A percentile compares a stretch with the other conserved stretches of the same genome.
phyloP scores from a whole-genome alignment of 2,797 vertebrate species.

The Tragelaphus oryx region DNA sequence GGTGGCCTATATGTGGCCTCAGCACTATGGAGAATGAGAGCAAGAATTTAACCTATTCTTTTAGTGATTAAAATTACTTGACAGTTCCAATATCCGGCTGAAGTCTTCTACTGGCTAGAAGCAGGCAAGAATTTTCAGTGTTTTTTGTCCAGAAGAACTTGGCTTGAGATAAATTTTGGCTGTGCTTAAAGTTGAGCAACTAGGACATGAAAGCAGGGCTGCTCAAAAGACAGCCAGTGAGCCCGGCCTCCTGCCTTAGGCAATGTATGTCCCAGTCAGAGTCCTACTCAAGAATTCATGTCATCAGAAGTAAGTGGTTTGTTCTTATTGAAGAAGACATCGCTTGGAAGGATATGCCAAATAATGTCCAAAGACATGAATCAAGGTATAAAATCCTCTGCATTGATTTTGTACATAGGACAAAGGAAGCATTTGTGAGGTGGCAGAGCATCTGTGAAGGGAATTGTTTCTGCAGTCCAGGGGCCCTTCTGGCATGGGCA shows the following conservation, averaged over 20 bases:
- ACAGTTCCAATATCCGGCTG: conserved; percentile 48
- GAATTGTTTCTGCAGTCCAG: conserved; percentile 22
- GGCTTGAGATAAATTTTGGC: conserved; percentile 63
- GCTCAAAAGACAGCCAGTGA: conserved; percentile 35
- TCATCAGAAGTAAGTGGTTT: conserved; percentile 59
- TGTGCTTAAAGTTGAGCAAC: conserved; percentile 54
- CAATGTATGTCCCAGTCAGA: conserved; percentile 54
- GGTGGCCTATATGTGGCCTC: background rate
- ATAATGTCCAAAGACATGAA: conserved; percentile 39
- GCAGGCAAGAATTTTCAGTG: conserved; percentile 55
- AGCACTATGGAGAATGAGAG: conserved; percentile 13
- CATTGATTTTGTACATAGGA: conserved; percentile 36
- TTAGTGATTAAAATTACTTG: conserved; percentile 57
- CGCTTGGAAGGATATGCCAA: conserved; percentile 47
- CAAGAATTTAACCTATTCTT: conserved; percentile 48
- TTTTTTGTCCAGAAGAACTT: conserved; percentile 65
- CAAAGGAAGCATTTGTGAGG: conserved; percentile 58
- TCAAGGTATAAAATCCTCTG: conserved; percentile 41
- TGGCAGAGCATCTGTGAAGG: conserved; percentile 7
- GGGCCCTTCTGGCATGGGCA: conserved; percentile 35
- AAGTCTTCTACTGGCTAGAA: conserved; percentile 53
- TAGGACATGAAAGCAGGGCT: conserved; percentile 57
- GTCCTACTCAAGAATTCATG: conserved; percentile 51
- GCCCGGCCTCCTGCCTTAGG: conserved; percentile 55
- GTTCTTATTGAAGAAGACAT: conserved; percentile 62